Evolutionary conservation across 2,888 invertebrate genomes (phyloP).

Genomic region (Notodonta dromedarius): DNA sequence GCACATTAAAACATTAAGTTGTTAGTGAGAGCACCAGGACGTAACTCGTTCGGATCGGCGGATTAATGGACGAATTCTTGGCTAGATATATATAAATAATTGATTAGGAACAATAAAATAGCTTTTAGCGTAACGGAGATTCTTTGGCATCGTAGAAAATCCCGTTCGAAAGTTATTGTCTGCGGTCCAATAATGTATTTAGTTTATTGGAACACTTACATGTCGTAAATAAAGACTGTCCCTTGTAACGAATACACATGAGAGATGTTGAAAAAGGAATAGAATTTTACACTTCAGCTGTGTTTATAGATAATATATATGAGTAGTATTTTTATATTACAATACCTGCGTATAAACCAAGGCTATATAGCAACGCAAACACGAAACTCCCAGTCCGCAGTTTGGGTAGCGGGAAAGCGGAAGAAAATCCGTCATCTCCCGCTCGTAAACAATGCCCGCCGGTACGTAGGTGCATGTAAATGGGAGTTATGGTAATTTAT

Average conservation of each 20-base stretch:
- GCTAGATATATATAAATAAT: conserved; percentile 35
- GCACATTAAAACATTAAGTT: conserved; percentile 80
- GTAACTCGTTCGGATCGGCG: conserved; percentile 47
- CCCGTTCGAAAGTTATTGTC: conserved; percentile 22
- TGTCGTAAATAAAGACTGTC: background rate
- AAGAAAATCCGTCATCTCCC: conserved; percentile 81
- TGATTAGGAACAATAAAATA: conserved; percentile 38
- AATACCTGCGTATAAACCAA: conserved; percentile 1
- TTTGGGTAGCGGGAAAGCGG: conserved; percentile 62
- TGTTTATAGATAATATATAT: no score
- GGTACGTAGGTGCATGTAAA: conserved; percentile 76
- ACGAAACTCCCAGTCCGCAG: conserved; percentile 40
- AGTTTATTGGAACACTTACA: conserved; percentile 23
- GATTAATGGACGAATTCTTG: conserved; percentile 54
- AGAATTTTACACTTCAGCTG: no score
- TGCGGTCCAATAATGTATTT: conserved; percentile 26
- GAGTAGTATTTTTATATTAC: background rate
- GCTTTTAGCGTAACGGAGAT: conserved; percentile 43
- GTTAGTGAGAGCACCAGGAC: conserved; percentile 45
- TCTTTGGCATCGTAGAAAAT: conserved; percentile 38
- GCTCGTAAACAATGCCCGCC: conserved; percentile 74
- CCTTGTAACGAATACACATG: background rate
- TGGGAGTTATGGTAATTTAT: conserved; percentile 81
- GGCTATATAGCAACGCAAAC: conserved; percentile 22
- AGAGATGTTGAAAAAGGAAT: background rate